phyloP scores from a whole-genome alignment of 2,797 vertebrate genomes.

The Oceanodroma leucorhoa region DNA sequence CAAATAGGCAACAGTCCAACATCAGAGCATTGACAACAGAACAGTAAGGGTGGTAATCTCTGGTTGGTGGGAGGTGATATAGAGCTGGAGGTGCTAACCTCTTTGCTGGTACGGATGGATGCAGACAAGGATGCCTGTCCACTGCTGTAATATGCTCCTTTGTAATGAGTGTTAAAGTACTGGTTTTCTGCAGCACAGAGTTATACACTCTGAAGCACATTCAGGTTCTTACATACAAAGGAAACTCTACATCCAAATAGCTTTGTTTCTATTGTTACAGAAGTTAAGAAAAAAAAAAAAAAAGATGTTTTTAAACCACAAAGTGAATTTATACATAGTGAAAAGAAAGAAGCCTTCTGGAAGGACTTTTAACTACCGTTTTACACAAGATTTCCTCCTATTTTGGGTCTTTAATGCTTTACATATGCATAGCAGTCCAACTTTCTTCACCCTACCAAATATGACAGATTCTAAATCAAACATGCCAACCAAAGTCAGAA shows the following conservation, averaged over 20 bases:
- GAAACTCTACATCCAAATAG: neutral
- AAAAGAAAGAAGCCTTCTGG: neutral
- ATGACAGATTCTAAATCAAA: slow-evolving; percentile 22
- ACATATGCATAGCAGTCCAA: neutral
- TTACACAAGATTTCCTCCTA: neutral
- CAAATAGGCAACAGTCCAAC: neutral
- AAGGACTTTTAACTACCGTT: neutral
- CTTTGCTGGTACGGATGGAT: neutral
- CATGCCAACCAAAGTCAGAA: slow-evolving; percentile 4
- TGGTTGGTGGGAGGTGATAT: neutral
- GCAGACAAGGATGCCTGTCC: neutral
- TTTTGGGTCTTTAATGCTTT: neutral
- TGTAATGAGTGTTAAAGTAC: neutral
- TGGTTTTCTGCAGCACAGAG: neutral
- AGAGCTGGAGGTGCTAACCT: slow-evolving; percentile 20
- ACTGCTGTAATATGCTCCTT: neutral
- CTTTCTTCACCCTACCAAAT: neutral
- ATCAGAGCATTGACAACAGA: neutral
- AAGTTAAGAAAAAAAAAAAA: neutral
- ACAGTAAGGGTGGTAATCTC: neutral
- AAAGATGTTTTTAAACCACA: neutral
- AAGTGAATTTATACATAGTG: neutral
- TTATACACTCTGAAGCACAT: neutral
- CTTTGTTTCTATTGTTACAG: neutral
- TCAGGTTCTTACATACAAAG: neutral